Base-by-base conservation (phyloP, 2,797 vertebrate species). In the Fistularia tabacaria region DNA sequence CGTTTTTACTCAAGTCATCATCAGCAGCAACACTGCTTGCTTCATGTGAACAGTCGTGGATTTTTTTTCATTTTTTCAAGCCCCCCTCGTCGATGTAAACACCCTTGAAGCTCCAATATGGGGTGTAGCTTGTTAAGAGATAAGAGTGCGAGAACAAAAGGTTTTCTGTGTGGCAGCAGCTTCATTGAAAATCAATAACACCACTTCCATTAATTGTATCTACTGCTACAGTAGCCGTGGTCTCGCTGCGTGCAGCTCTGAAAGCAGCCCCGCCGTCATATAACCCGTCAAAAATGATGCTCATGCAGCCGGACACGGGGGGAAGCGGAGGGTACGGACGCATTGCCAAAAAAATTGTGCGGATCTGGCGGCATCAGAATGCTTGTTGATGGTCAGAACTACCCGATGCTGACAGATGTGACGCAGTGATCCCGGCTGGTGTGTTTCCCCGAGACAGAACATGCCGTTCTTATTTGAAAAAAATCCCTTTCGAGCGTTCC, bases 141-240 rank as follows among this genome's bases (percentile, higher is more conserved):
- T 73, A 66, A 51, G 50, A 62, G 68, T 59, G 50, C 60, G 62
- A 67, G 76, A 57, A 67, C 38, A 56, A 58, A 54, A 54, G n/a
- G 9, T 51, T 71, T n/a, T 68, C 46, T 64, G 57, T 57, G 73
- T 51, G 62, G 43, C 40, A 25, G 11, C 36, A 56, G 51, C 64
- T 61, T 62, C 41, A 55, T 10, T 73, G 60, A 76, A 73, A 81
- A 79, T 80, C 73, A 73, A 76, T 83, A 57, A n/a, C 14, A 41
- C 49, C 38, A 59, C 62, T 64, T 70, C 51, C 25, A 64, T 66
- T 76, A 72, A 63, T 72, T 74, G 64, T 55, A 55, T 59, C 54
- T 66, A 52, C 47, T 62, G 54, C 72, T 64, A 46, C 41, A 62
- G 47, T 63, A 55, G 59, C 49, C 46, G 9, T 12, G 47, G 11